Evolutionary conservation across 2,113 vertebrate species (phyloP), one percentile per base, ranked within the genome.

Genomic region (Erythrocercus mccallii): DNA sequence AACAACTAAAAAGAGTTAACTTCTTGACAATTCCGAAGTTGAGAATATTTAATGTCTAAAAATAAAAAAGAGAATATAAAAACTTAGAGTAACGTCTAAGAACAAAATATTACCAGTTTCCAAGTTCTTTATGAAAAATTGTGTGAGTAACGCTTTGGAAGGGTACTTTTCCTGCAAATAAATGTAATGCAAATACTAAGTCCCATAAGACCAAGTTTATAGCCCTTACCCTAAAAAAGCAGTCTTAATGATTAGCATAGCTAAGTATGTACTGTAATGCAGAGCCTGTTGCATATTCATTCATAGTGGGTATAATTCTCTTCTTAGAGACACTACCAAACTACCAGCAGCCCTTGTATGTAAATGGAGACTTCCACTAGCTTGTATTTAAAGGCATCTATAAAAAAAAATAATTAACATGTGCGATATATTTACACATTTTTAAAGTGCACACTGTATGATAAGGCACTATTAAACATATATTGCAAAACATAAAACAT

Each of bases 171-270:
- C n/a, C 85, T 56, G 10, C 60, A 94, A 90, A 92, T 45, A 94
- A 93, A 83, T 78, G 69, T 58, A 92, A 86, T 57, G 76, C 72
- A 96, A 94, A 92, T 35, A 86, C 31, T 37, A 44, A 47, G 22
- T 89, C 83, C 73, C 83, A 35, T 9, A 84, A 81, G 83, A 53
- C 40, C 38, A 40, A 31, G 69, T 93, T 92, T 88, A 86, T 42
- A 95, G 60, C 16, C 88, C 76, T 90, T 48, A 74, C 60, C 30
- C 85, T 88, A 88, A 96, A 96, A 96, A 92, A 57, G 37, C 11
- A 93, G 48, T 42, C 56, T 69, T 70, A 81, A 78, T 48, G 37
- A 96, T 93, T 88, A 94, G 88, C 93, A 92, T 51, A 83, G 51
- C 51, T 90, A 88, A 62, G 62, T 44, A 47, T 44, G 40, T 33